Evolutionary conservation across 2,797 vertebrate species (phyloP).

Genomic region (Selene dorsalis): DNA sequence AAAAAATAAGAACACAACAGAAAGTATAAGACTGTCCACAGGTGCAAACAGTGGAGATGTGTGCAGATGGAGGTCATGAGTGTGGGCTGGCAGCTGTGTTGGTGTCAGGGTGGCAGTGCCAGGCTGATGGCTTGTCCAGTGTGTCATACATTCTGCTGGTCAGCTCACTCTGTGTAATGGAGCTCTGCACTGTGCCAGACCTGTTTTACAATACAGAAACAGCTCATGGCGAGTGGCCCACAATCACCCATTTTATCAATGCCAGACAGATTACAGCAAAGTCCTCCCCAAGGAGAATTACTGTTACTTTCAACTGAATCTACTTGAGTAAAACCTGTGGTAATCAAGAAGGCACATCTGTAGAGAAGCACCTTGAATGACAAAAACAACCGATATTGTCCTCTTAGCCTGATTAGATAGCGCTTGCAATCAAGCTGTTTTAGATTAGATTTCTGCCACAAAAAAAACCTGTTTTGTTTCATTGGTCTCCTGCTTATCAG

Average conservation of each 20-base stretch:
- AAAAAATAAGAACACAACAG: constrained; percentile 2
- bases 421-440: not conserved
- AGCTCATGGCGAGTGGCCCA: not conserved
- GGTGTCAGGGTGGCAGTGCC: constrained; percentile 73
- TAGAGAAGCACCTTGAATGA: not conserved
- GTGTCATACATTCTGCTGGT: constrained; percentile 34
- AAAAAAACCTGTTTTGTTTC: not conserved
- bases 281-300: not conserved
- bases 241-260: not conserved
- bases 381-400: not conserved
- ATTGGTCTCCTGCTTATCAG: constrained; percentile 2
- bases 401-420: not conserved
- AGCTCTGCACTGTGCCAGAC: not conserved
- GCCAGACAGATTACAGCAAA: not conserved
- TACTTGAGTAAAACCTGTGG: not conserved
- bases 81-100: constrained; percentile 83
- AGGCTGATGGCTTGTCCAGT: constrained; percentile 70
- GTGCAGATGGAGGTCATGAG: constrained; percentile 78
- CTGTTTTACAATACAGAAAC: not conserved
- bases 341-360: not conserved
- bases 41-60: constrained; percentile 82
- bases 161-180: constrained; percentile 17
- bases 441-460: not conserved
- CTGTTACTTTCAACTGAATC: not conserved
- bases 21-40: constrained; percentile 66